phyloP scores from a whole-genome alignment of 2,113 vertebrate species.

The Silurus glanis region DNA sequence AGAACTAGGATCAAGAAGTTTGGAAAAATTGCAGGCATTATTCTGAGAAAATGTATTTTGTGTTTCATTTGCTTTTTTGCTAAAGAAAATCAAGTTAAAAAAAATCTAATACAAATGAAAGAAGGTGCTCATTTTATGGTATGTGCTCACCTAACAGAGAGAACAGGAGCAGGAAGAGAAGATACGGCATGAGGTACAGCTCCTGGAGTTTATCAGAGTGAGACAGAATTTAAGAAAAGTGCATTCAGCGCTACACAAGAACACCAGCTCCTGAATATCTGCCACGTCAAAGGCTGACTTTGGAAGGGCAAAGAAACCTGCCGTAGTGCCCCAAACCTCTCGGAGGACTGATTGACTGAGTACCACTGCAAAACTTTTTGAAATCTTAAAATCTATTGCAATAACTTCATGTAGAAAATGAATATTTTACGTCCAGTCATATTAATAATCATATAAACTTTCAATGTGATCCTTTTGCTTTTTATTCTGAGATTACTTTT shows the following conservation, averaged over 20 bases:
- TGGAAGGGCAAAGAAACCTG: not conserved
- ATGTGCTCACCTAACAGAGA: conserved; percentile 49
- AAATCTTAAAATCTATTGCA: conserved; percentile 1
- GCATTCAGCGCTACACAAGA: conserved; percentile 61
- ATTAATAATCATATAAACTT: too few relatives aligned
- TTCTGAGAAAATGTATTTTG: not conserved
- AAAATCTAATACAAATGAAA: not conserved
- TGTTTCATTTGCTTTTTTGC: not conserved
- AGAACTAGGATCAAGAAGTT: not conserved
- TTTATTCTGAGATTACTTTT: not conserved
- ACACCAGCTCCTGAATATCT: conserved; percentile 42
- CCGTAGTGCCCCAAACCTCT: not conserved
- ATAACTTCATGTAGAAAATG: too few relatives aligned
- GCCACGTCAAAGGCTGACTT: not conserved
- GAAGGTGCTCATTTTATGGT: not conserved
- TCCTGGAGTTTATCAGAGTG: conserved; percentile 70
- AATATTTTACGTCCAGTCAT: not conserved
- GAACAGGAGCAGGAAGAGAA: conserved; percentile 62
- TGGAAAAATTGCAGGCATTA: too few relatives aligned
- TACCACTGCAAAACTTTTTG: not conserved
- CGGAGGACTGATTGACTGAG: not conserved
- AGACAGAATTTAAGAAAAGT: conserved; percentile 73
- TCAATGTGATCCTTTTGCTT: too few relatives aligned
- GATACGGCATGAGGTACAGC: conserved; percentile 60
- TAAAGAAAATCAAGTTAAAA: not conserved